Base-by-base conservation (phyloP, 2,888 invertebrate species). In the Allacma fusca region DNA sequence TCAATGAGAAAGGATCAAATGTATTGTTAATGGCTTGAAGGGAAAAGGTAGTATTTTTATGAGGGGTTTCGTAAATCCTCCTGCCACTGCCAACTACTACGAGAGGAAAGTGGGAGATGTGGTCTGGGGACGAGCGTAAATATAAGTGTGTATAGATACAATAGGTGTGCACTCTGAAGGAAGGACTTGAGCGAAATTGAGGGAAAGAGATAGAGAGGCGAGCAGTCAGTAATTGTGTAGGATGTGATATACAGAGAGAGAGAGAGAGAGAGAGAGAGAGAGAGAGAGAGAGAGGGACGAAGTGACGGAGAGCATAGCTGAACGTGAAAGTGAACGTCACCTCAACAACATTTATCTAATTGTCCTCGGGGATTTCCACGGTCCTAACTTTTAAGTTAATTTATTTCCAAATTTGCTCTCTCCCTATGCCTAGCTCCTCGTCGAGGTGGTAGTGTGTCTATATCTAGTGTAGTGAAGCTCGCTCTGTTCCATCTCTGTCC, bases 341-440 rank as follows among this genome's bases (percentile, higher is more conserved):
- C 73, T 73, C 73, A 73, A 73, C 73, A 73, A 73, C 73, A 73
- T 73, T 72, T 73, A 73, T 73, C 73, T 73, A 73, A 73, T 73
- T 73, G 73, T 73, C 73, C 73, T 40, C 40, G 62, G 73, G 73
- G 73, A 73, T 73, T 73, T 73, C 62, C n/a, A 21, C 40, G 23
- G 43, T 62, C 43, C 73, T 70, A 73, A 73, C 73, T 73, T 73
- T 62, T 73, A 73, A 73, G 73, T 59, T 73, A 73, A 73, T 73
- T 73, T 73, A 73, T 73, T 73, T 73, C 73, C 73, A 73, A 73
- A 73, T 73, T 59, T 28, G 21, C 29, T 13, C 29, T 44, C 69
- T 40, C 43, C 43, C 69, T 34, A 34, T 34, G 34, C 34, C 9
- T 34, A 34, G 9, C 5, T 34, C 50, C n/a, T 50, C 50, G 5